phyloP scores from a whole-genome alignment of 2,888 invertebrate species.

The Drosophila yooni region DNA sequence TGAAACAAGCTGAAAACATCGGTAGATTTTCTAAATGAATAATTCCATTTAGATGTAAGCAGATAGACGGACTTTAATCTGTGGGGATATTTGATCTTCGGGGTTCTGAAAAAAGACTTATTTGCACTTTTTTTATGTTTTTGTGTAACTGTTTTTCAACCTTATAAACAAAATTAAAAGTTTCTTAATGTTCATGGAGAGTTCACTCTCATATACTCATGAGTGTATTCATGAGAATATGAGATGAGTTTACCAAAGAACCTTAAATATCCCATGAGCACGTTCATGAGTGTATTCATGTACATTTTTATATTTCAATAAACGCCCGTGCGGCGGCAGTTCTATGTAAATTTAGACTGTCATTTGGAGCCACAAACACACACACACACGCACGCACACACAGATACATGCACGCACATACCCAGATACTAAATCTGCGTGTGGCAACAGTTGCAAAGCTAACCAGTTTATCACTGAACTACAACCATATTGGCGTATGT shows the following conservation, averaged over 20 bases:
- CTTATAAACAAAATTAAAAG: not conserved
- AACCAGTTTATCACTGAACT: conserved; percentile 67
- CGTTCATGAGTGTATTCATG: conserved; percentile 28
- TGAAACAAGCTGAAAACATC: too few species aligned
- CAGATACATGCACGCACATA: conserved; percentile 8
- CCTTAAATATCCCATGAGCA: not conserved
- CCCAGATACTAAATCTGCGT: conserved; percentile 11
- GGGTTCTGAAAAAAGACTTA: not conserved
- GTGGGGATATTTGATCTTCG: not conserved
- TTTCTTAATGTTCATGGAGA: not conserved
- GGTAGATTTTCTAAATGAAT: not conserved
- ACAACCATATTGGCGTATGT: conserved; percentile 42
- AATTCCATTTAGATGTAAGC: not conserved
- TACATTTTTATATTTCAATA: conserved; percentile 14
- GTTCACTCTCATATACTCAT: conserved; percentile 4
- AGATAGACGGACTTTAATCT: not conserved
- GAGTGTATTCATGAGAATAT: conserved; percentile 17
- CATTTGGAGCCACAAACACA: conserved; percentile 14
- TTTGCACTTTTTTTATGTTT: not conserved
- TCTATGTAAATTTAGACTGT: conserved; percentile 47
- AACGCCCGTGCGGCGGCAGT: conserved; percentile 24
- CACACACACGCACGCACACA: conserved; percentile 1
- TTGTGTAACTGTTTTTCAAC: too few species aligned
- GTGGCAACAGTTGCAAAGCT: conserved; percentile 29
- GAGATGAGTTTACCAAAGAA: not conserved